phyloP scores from a whole-genome alignment of 2,888 invertebrate species.

The Melanostoma scalare region DNA sequence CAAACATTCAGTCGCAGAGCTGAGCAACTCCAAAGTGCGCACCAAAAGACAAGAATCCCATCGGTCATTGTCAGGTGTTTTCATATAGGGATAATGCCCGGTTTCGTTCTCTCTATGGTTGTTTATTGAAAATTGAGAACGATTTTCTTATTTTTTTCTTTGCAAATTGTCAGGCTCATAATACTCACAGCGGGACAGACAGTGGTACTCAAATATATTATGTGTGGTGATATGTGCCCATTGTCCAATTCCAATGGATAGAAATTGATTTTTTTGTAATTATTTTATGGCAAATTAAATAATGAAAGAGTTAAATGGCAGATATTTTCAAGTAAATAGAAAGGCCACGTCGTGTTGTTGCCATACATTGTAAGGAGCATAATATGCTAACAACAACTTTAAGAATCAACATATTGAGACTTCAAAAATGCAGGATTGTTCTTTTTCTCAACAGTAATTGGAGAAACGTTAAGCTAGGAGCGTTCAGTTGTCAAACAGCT shows the following conservation, averaged over 20 bases:
- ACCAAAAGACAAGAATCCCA: constrained; percentile 68
- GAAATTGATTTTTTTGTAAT: constrained; percentile 48
- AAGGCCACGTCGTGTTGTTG: too few species aligned
- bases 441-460: too few species aligned
- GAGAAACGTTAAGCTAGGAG: too few species aligned
- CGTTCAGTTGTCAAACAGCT: too few species aligned
- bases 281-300: constrained; percentile 38
- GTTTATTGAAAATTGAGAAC: constrained; percentile 69
- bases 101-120: constrained; percentile 16
- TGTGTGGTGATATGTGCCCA: constrained; percentile 51
- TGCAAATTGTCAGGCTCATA: constrained; percentile 70
- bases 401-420: too few species aligned
- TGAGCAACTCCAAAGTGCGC: constrained; percentile 53
- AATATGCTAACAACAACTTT: too few species aligned
- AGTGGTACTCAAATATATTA: constrained; percentile 45
- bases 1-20: constrained; percentile 14
- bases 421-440: too few species aligned
- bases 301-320: constrained; percentile 3
- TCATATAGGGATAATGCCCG: constrained; percentile 61
- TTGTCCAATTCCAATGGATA: constrained; percentile 45
- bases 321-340: neutral
- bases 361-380: too few species aligned
- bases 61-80: constrained; percentile 73
- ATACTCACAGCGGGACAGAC: constrained; percentile 69
- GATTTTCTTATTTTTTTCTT: constrained; percentile 49